Evolutionary conservation across 2,797 vertebrate genomes (phyloP), one percentile per base, ranked within the genome.

Genomic region (Falco novaeseelandiae): DNA sequence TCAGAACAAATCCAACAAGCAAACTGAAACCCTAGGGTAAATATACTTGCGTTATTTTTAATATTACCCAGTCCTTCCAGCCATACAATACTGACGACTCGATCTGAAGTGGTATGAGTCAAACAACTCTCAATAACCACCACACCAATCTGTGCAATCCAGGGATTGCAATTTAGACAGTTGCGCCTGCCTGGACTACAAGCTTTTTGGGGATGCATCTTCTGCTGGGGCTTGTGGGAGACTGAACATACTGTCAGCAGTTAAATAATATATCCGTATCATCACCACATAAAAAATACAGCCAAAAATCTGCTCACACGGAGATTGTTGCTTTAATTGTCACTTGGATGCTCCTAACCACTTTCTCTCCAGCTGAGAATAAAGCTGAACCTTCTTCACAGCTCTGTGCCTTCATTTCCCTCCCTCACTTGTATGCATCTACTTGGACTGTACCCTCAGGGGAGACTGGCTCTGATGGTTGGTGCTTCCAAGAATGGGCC

Each of bases 211-310:
- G 55, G 86, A 88, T 54, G 29, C 9, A 74, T 71, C 81, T 90
- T 96, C 82, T 86, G 26, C 22, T 59, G 61, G 55, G 63, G 32
- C n/a, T 85, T 92, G 58, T 34, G 80, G 92, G 72, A 91, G 66
- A 72, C 38, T 23, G 88, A 96, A 73, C 54, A 88, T 79, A 88
- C 65, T 90, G 89, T 46, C 58, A 90, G 89, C 57, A 79, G 36
- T 95, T 96, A 96, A 95, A 91, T 74, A 92, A 95, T 70, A 91
- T 15, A 91, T 57, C 92, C 2, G 1, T 77, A 95, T 87, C 69
- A 94, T 86, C 95, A 96, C 55, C 73, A 72, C 80, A 92, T 87
- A 54, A 94, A 96, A 96, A 80, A 70, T 52, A 87, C 32, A 84
- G 67, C 71, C 73, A 94, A 89, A 93, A 90, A 84, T 82, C 85